Evolutionary conservation across 2,888 invertebrate species (phyloP), one percentile per base, ranked within the genome.

Genomic region (Epinotia bilunana): DNA sequence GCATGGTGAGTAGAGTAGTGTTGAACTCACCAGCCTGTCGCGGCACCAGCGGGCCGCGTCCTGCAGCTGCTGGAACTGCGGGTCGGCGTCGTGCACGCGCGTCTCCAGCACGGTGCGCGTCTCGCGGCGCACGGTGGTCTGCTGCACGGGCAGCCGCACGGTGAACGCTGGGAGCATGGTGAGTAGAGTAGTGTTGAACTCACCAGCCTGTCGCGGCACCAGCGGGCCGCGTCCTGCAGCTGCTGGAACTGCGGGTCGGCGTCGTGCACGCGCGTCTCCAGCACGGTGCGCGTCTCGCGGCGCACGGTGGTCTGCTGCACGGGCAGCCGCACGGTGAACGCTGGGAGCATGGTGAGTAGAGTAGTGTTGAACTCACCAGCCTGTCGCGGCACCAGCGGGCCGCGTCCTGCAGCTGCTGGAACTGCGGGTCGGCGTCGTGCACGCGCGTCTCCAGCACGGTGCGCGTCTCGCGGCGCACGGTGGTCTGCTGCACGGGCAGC

Each of bases 21-120:
- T 28, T 3, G 23, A 3, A 84, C 95, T 94, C 82, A 97, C 97
- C 96, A 99, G 94, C 94, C 97, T 98, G 79, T 96, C 97, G 88
- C 98, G 97, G 88, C 99, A 98, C 99, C 99, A 99, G 85, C 97
- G 97, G 72, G 98, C 97, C 85, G 98, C 98, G 86, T 99, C 99
- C 87, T 98, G 97, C 74, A 99, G 94, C 86, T 97, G 97, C 79
- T 97, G 96, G 95, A 99, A 99, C 87, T 97, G 97, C 71, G 98
- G 97, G 91, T 99, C 98, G 4, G 98, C 98, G 84, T 99, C 99
- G 68, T 98, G 98, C 72, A 98, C 96, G 78, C 98, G 94, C 20
- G 98, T 97, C 94, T 99, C 99, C 79, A 98, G 96, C 69, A 98
- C 97, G 58, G 97, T 98, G 79, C 97, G 95, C 76, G 98, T 97